phyloP scores from a whole-genome alignment of 2,113 vertebrate genomes.

The Calyptommatus sinebrachiatus region DNA sequence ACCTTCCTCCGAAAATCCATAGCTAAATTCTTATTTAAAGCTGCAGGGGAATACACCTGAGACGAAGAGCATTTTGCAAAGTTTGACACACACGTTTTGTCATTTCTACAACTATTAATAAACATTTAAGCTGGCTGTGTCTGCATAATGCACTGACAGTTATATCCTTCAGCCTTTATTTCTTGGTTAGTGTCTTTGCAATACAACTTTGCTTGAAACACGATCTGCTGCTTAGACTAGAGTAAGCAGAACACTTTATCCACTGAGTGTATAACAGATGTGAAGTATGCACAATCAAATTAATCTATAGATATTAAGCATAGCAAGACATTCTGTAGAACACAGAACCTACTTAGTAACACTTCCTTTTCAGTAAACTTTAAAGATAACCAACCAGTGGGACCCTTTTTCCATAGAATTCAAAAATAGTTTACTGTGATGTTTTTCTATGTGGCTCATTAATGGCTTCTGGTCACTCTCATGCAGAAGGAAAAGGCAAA shows the following conservation, averaged over 20 bases:
- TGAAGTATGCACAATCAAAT: constrained; percentile 37
- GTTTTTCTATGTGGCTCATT: not conserved
- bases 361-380: not conserved
- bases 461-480: too few species aligned
- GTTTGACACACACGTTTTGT: not conserved
- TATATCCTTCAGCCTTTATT: constrained; percentile 8
- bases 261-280: constrained; percentile 25
- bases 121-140: constrained; percentile 36
- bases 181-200: not conserved
- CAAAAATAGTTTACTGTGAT: not conserved
- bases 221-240: not conserved
- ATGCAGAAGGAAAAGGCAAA: too few species aligned
- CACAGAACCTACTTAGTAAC: not conserved
- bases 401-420: not conserved
- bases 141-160: not conserved
- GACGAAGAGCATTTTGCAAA: not conserved
- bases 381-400: not conserved
- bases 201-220: not conserved
- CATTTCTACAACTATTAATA: not conserved
- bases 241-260: constrained; percentile 40
- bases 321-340: not conserved
- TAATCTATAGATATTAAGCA: constrained; percentile 21
- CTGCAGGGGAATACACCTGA: not conserved
- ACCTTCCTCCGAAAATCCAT: too few species aligned
- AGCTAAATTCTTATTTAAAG: not conserved